Conservation (phyloP, 2,797 vertebrate genomes). For the Spinibarbus caldwelli region DNA sequence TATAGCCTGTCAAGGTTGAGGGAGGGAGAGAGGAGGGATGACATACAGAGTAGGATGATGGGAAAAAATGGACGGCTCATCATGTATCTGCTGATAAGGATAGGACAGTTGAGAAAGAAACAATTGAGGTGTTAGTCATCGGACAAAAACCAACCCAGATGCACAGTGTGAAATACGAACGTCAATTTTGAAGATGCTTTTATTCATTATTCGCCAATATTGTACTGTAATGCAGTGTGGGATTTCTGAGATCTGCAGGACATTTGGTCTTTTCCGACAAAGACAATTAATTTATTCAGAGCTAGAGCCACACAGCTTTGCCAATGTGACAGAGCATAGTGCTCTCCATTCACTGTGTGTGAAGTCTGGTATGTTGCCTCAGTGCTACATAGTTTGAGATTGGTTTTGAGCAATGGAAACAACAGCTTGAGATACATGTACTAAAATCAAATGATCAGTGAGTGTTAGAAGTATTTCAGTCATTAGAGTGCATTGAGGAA, state of each 20-base stretch:
- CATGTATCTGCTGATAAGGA: conserved; percentile 25
- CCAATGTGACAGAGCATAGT: conserved; percentile 23
- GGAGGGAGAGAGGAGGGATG: conserved; percentile 6
- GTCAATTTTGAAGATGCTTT: neutral
- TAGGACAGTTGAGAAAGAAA: neutral
- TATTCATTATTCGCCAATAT: neutral
- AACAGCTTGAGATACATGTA: conserved; percentile 4
- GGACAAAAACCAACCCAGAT: conserved; percentile 15
- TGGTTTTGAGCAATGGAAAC: conserved; percentile 13
- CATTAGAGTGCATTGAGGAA: neutral
- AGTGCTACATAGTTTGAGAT: conserved; percentile 10
- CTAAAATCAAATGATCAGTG: conserved; percentile 14
- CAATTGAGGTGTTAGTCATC: neutral
- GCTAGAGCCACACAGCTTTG: conserved; percentile 23
- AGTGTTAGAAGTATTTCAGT: neutral
- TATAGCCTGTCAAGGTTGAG: conserved; percentile 40
- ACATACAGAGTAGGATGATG: conserved; percentile 26
- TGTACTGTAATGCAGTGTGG: neutral
- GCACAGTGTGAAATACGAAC: neutral
- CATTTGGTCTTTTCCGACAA: conserved; percentile 29
- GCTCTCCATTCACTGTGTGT: conserved; percentile 5
- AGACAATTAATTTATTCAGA: conserved; percentile 26
- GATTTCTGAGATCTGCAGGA: conserved; percentile 3
- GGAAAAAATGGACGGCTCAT: conserved; percentile 33
- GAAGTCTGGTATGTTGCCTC: conserved; percentile 23